A percentile compares a stretch with the other conserved stretches of the same genome.
Evolutionary conservation across 2,888 invertebrate genomes (phyloP).

Genomic region (Sipha maydis): DNA sequence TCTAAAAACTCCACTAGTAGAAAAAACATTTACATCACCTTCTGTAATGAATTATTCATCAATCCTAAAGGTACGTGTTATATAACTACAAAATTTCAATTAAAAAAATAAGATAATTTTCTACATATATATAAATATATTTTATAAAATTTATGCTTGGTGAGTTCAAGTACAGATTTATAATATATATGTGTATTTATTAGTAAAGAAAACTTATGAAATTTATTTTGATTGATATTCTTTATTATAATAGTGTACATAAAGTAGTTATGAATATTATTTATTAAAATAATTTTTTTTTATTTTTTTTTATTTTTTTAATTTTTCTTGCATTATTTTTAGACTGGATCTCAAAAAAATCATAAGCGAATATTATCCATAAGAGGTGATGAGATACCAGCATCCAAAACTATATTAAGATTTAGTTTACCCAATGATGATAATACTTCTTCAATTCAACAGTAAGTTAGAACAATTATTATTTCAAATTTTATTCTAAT

Average conservation of each 20-base stretch:
- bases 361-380: background rate
- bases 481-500: background rate
- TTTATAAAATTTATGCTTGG: too few species aligned
- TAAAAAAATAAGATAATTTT: too few species aligned
- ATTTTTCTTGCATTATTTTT: background rate
- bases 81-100: background rate
- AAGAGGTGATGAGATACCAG: background rate
- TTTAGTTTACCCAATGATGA: slow-evolving; percentile 31
- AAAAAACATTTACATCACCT: slow-evolving; percentile 2
- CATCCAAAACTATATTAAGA: slow-evolving; percentile 27
- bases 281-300: too few species aligned
- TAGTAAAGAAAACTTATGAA: too few species aligned
- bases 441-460: background rate
- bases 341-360: slow-evolving; percentile 14
- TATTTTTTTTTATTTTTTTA: too few species aligned
- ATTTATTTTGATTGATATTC: too few species aligned
- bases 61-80: slow-evolving; percentile 47
- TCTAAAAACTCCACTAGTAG: slow-evolving; percentile 51
- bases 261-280: too few species aligned
- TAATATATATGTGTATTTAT: too few species aligned
- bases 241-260: too few species aligned
- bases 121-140: too few species aligned
- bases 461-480: background rate
- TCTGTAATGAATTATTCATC: slow-evolving; percentile 17
- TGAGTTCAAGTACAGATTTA: too few species aligned